Percentiles rank a stretch among this genome's conserved stretches.
These are phyloP conservation scores for Mionectes olivaceus DNA, from an alignment of 2,797 vertebrate genomes.

Conservation along the genomic window DNA sequence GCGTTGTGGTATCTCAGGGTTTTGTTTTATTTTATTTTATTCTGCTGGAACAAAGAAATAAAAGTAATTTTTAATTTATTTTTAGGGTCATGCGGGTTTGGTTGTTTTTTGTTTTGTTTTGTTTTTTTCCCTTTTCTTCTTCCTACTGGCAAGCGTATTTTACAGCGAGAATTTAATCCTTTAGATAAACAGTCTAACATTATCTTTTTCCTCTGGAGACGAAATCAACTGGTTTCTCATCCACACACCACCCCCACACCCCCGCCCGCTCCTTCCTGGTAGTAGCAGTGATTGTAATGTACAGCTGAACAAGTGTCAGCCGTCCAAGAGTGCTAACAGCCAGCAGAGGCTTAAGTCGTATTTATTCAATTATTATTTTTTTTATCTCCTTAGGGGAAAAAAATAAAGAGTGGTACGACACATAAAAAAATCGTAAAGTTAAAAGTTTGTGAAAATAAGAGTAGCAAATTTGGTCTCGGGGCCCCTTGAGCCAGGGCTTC, in stretches of 20 bases:
- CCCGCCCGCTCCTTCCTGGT: background rate
- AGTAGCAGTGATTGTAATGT: background rate
- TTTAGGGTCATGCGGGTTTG: background rate
- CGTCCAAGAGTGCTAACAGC: background rate
- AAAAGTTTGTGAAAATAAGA: background rate
- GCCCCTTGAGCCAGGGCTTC: background rate
- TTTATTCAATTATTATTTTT: background rate
- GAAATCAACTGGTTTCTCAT: background rate
- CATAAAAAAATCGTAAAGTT: background rate
- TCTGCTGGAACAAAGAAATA: background rate
- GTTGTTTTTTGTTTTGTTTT: background rate
- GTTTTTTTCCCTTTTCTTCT: too few relatives aligned
- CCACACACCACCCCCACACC: background rate
- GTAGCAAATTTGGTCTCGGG: fast-evolving
- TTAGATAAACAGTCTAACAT: background rate
- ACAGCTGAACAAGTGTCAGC: slow-evolving; percentile 37
- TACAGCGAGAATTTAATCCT: slow-evolving; percentile 4
- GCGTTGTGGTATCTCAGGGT: background rate
- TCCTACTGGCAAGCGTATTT: background rate
- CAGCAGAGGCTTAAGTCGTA: background rate
- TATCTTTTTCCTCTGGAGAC: slow-evolving; percentile 44
- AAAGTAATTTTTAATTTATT: background rate
- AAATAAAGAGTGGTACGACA: background rate
- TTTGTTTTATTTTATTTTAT: slow-evolving; percentile 30
- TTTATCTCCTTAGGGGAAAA: background rate